Conservation (phyloP, 2,113 vertebrate genomes). For the Boulengeromyrus knoepffleri region DNA sequence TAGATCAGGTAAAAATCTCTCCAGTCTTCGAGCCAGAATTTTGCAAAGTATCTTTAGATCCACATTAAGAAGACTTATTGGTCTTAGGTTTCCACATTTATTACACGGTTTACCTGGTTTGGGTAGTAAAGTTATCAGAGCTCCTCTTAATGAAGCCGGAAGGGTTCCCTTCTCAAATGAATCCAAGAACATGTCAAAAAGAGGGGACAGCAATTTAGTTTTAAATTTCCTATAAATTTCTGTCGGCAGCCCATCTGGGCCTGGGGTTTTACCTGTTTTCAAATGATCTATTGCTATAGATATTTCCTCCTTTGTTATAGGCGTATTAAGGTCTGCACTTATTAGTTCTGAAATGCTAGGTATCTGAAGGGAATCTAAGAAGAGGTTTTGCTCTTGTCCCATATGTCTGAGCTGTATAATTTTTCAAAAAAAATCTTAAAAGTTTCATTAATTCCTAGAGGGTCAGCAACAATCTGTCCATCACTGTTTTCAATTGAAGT, state of each 20-base stretch:
- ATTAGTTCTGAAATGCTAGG: constrained; percentile 7
- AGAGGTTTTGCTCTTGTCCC: background rate
- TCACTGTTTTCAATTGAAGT: background rate
- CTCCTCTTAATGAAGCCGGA: background rate
- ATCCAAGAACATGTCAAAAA: constrained; percentile 7
- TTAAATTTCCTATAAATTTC: constrained; percentile 16
- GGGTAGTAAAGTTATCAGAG: constrained; percentile 1
- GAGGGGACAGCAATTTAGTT: background rate
- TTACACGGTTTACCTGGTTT: constrained; percentile 20
- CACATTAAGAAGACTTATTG: background rate
- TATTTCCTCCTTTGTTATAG: constrained; percentile 12
- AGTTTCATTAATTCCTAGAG: background rate
- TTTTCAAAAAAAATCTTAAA: background rate
- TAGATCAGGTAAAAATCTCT: background rate
- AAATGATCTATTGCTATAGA: constrained; percentile 7
- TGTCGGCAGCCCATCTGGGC: constrained; percentile 1
- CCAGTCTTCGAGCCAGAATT: background rate
- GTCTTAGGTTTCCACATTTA: constrained; percentile 13
- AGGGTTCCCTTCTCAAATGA: constrained; percentile 1
- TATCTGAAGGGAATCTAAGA: background rate
- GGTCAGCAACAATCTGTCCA: background rate
- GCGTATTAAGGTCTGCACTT: background rate
- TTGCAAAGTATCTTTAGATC: background rate
- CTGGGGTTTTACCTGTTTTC: constrained; percentile 4
- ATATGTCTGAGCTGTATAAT: background rate